These are phyloP conservation scores for Podiceps cristatus DNA, from an alignment of 2,113 vertebrate species.

Conservation along the genomic window DNA sequence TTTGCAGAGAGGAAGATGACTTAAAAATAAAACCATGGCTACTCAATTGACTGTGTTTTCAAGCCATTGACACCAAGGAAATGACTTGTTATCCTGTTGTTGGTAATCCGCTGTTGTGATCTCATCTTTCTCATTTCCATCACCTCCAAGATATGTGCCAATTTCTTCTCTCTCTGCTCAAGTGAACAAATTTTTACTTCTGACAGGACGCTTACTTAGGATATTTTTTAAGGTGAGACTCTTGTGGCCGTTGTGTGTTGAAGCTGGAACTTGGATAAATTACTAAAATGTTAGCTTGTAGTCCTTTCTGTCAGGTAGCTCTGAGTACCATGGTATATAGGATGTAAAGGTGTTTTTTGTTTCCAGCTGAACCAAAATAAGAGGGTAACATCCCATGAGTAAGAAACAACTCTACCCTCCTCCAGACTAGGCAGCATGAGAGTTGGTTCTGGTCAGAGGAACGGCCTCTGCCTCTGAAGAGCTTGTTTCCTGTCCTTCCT, in stretches of 20 bases:
- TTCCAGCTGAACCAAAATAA: background rate
- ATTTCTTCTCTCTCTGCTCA: background rate
- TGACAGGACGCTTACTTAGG: background rate
- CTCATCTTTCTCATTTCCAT: background rate
- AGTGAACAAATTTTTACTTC: background rate
- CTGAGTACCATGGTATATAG: background rate
- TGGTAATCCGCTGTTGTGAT: background rate
- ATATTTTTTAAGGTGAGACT: background rate
- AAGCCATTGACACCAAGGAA: background rate
- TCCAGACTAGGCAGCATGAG: background rate
- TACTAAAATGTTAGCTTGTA: background rate
- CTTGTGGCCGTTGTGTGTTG: background rate
- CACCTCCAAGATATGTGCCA: background rate
- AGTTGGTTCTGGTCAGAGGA: background rate
- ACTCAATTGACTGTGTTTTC: background rate
- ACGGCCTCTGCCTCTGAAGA: background rate
- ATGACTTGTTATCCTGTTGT: background rate
- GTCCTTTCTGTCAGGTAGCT: background rate
- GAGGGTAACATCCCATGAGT: background rate
- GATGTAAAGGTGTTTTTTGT: background rate
- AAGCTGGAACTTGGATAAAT: background rate
- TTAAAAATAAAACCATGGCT: constrained; percentile 7
- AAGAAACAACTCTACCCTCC: background rate
- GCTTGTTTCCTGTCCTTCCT: background rate
- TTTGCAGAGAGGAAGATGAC: constrained; percentile 2